Base-by-base conservation (phyloP, 1,140 invertebrate species). In the Lethocerus indicus region DNA sequence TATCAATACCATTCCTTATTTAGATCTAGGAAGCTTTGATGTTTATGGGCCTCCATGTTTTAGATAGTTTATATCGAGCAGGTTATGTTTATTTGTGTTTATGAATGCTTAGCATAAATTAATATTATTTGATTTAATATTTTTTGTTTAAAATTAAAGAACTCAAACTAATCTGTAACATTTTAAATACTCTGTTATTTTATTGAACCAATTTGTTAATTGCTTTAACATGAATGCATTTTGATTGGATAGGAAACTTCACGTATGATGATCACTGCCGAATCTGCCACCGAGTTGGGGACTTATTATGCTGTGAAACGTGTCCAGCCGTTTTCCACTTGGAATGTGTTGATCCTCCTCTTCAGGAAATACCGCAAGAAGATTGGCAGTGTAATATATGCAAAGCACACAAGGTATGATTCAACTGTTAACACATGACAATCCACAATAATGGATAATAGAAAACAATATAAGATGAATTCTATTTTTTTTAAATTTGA, bases 311-410 rank as follows among this genome's bases (percentile, higher is more conserved):
- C 63, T 98, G 93, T 69, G 92, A 97, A 67, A 91, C 87, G 6
- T 97, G 93, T 64, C 87, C 92, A 41, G 92, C 92, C 27, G 91
- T 96, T 18, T 97, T 89, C 66, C 93, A 98, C 68, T 70, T 97
- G 59, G 83, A 87, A 58, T 98, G 93, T 71, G 83, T 95, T 23
- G 89, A 94, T 61, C 92, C 92, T 35, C 89, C 92, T 7, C 68
- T 96, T 60, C 76, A 82, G 24, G 81, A 94, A 69, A 87, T 95
- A 42, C 92, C 92, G 37, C 83, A 87, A 36, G 89, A 94, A 69
- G 92, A 96, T 60, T 97, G 92, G 92, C 83, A 92, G 56, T 97
- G 93, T 72, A 78, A 76, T 57, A 76, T 94, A 32, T 98, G 93
- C 67, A 81, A 83, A 64, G 81, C 81, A 41, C 88, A 97, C 62